Evolutionary conservation across 2,888 invertebrate species (phyloP).

Genomic region (Coenonympha glycerion): DNA sequence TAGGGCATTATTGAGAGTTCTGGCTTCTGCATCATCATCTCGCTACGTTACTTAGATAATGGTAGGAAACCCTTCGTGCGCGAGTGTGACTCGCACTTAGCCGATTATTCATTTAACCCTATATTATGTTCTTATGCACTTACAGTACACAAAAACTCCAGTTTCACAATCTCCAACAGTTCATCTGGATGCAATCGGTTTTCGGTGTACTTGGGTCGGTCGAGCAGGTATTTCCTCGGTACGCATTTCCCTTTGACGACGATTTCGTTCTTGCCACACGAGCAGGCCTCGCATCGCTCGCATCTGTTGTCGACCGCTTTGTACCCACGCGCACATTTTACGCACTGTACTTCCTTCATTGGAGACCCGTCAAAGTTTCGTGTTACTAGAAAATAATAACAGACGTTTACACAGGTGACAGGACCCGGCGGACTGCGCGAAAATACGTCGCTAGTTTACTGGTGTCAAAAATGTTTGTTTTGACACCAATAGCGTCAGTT

Average conservation of each 20-base stretch:
- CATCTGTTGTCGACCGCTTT: constrained; percentile 44
- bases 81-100: no score
- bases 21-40: no score
- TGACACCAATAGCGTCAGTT: no score
- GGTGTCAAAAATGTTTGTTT: no score
- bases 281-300: constrained; percentile 50
- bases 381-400: constrained; percentile 53
- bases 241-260: constrained; percentile 51
- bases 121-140: no score
- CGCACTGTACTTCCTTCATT: constrained; percentile 59
- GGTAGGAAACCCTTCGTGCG: no score
- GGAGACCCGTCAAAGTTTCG: constrained; percentile 62
- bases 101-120: no score
- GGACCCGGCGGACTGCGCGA: no score
- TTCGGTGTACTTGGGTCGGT: constrained; percentile 53
- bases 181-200: constrained; percentile 44
- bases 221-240: constrained; percentile 46
- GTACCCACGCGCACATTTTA: constrained; percentile 60
- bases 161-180: constrained; percentile 51
- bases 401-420: no score
- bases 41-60: no score
- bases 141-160: constrained; percentile 61
- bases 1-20: no score
- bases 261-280: constrained; percentile 45
- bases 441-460: no score